Evolutionary conservation across 2,797 vertebrate genomes (phyloP), one percentile per base, ranked within the genome.

Genomic region (Acanthis flammea): DNA sequence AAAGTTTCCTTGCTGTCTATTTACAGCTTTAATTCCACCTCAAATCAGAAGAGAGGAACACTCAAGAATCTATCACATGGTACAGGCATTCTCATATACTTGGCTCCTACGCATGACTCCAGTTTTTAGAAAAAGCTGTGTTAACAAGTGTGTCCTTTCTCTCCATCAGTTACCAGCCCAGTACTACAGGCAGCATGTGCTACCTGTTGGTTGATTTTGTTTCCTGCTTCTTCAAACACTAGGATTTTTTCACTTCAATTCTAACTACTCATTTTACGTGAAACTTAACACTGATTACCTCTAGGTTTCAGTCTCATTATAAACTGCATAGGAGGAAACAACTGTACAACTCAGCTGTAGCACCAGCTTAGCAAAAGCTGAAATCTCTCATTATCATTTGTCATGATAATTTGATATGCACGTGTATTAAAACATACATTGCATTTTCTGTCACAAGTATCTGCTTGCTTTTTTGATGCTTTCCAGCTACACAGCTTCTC

Each of bases 381-480:
- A 94, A 87, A 82, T 51, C 39, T 58, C 73, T 48, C 17, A 41
- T 75, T 85, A 76, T 47, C 31, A 55, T n/a, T 54, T 85, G 61
- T 44, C 55, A 42, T 24, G 44, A 62, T 62, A 76, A 73, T 58
- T 76, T 66, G 54, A 86, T 23, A 8, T 13, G 28, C 23, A 54
- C 15, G 19, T 45, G 14, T 58, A 94, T 86, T 80, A 83, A 91
- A 87, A 70, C 30, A 76, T 65, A 67, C 23, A 70, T 5, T 75
- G 27, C 31, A 61, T 62, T 92, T 95, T 81, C 53, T 73, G 51
- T 54, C 67, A 82, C 19, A 65, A 76, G 6, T 51, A 76, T 62
- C 75, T 76, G 66, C 72, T 72, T 82, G 81, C 19, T 82, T 63
- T 85, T 85, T 67, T 86, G 44, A 73, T 8, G 75, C n/a, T 90